Percentiles rank a stretch among this genome's conserved stretches.
These are phyloP conservation scores for Zosterops borbonicus DNA, from an alignment of 2,113 vertebrate genomes.

Conservation along the genomic window DNA sequence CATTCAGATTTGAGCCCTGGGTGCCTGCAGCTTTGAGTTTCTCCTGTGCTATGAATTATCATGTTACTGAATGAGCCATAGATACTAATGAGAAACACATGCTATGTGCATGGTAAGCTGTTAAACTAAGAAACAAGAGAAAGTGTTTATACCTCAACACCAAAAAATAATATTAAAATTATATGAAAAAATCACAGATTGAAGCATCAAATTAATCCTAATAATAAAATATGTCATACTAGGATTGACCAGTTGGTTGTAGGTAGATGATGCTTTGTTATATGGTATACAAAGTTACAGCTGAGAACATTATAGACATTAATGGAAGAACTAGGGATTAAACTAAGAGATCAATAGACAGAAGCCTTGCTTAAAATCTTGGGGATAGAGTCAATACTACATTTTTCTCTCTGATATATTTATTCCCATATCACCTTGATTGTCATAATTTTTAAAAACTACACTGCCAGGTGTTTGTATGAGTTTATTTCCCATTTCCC, in stretches of 20 bases:
- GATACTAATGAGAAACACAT: neutral
- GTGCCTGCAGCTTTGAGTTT: neutral
- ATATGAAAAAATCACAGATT: neutral
- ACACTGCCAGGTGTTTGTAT: neutral
- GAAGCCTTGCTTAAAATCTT: neutral
- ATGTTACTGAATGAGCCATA: neutral
- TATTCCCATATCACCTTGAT: neutral
- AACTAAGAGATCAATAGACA: neutral
- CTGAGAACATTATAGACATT: neutral
- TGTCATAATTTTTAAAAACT: neutral
- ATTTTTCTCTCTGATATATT: neutral
- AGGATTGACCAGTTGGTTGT: neutral
- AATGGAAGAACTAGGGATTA: neutral
- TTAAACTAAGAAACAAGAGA: neutral
- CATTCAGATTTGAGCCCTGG: neutral
- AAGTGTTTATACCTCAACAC: neutral
- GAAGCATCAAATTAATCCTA: neutral
- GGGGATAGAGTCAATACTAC: neutral
- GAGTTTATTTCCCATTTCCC: neutral
- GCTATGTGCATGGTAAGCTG: neutral
- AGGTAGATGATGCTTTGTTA: neutral
- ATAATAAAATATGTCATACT: neutral
- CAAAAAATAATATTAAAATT: neutral
- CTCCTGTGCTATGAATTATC: neutral
- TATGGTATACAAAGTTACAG: neutral